A percentile compares a stretch with the other conserved stretches of the same genome.
Conservation (phyloP, 2,113 vertebrate genomes). For the Ctenodactylus gundi region DNA sequence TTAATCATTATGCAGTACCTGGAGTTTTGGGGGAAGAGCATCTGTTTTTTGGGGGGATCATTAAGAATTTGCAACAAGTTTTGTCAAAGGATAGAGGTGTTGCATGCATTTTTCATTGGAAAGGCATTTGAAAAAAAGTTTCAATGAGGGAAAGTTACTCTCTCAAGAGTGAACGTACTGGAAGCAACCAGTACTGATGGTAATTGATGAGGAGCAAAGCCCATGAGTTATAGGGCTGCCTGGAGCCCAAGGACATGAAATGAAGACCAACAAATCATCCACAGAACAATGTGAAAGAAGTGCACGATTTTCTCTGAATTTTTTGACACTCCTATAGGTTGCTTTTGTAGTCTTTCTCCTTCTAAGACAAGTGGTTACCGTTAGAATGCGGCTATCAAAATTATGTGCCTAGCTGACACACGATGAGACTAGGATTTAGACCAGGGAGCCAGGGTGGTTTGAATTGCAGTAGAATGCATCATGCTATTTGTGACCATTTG, state of each 20-base stretch:
- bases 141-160: background rate
- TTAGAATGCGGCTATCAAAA: background rate
- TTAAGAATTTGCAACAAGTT: slow-evolving; percentile 49
- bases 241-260: background rate
- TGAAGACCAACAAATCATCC: background rate
- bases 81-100: slow-evolving; percentile 9
- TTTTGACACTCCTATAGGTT: background rate
- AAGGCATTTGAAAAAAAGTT: background rate
- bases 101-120: background rate
- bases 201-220: background rate
- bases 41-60: slow-evolving; percentile 48
- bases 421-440: background rate
- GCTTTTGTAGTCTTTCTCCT: background rate
- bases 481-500: background rate
- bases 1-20: slow-evolving; percentile 25
- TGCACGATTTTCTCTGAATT: background rate
- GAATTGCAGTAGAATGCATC: background rate
- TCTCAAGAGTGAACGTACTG: background rate
- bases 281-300: background rate
- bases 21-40: slow-evolving; percentile 13
- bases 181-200: background rate
- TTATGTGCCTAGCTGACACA: background rate
- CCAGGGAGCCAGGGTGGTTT: background rate
- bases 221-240: background rate
- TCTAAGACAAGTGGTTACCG: background rate